phyloP scores from a whole-genome alignment of 2,113 vertebrate genomes.

The Pluvianellus socialis region DNA sequence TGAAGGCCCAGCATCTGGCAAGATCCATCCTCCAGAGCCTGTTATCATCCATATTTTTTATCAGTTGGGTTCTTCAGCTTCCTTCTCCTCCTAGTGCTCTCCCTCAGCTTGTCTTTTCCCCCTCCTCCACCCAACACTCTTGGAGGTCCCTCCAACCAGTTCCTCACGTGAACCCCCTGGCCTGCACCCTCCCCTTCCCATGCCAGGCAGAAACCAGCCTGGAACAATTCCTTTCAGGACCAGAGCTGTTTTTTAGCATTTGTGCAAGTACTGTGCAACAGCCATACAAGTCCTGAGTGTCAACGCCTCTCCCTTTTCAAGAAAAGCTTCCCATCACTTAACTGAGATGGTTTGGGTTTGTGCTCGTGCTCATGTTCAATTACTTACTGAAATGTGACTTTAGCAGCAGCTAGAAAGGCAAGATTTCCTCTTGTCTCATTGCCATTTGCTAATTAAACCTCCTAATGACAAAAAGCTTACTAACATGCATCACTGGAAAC shows the following conservation, averaged over 20 bases:
- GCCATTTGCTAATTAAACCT: slow-evolving; percentile 5
- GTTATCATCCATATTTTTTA: background rate
- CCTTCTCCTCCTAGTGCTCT: background rate
- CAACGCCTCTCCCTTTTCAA: background rate
- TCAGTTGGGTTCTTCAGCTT: background rate
- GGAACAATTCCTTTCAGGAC: background rate
- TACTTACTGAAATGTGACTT: background rate
- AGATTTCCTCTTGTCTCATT: background rate
- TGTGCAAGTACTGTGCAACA: background rate
- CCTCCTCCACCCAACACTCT: background rate
- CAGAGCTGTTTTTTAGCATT: background rate
- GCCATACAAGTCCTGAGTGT: background rate
- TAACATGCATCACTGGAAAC: background rate
- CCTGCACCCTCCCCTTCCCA: background rate
- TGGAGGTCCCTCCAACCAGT: background rate
- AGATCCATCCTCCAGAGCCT: background rate
- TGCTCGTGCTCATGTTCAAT: background rate
- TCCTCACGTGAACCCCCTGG: background rate
- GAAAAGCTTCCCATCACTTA: background rate
- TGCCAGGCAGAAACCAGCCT: fast-evolving
- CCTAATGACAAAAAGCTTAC: background rate
- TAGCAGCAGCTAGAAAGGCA: background rate
- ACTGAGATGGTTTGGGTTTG: background rate
- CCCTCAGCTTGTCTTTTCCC: background rate
- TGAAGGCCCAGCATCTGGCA: background rate